phyloP scores from a whole-genome alignment of 2,797 vertebrate genomes.

The Tiaroga cobitis region DNA sequence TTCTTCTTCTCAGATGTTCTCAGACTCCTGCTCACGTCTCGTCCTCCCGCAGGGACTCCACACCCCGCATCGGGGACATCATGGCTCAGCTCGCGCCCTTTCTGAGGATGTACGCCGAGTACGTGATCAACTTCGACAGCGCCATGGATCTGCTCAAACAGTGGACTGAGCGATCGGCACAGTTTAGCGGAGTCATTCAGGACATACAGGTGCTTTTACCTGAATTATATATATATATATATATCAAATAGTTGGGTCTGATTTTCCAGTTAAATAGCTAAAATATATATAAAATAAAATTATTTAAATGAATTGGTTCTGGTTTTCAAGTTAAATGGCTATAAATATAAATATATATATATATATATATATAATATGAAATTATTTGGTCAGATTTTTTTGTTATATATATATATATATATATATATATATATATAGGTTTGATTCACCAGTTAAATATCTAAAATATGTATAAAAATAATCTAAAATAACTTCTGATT shows the following conservation, averaged over 20 bases:
- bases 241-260: neutral
- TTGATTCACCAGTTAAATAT: neutral
- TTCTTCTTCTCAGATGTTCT: neutral
- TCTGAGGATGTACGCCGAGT: constrained; percentile 91
- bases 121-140: constrained; percentile 86
- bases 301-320: neutral
- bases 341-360: no score
- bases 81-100: constrained; percentile 88
- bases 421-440: no score
- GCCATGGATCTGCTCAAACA: constrained; percentile 83
- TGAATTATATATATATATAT: neutral
- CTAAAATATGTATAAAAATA: neutral
- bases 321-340: neutral
- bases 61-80: constrained; percentile 83
- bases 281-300: neutral
- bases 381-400: no score
- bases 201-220: constrained; percentile 80
- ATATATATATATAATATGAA: no score
- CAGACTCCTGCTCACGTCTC: neutral
- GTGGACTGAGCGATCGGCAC: constrained; percentile 82
- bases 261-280: neutral
- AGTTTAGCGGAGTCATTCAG: constrained; percentile 82
- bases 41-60: constrained; percentile 70
- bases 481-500: neutral
- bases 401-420: no score